Percentiles rank a stretch among this genome's conserved stretches.
These are phyloP conservation scores for Blennius ocellaris DNA, from an alignment of 2,113 vertebrate species.

Conservation along the genomic window DNA sequence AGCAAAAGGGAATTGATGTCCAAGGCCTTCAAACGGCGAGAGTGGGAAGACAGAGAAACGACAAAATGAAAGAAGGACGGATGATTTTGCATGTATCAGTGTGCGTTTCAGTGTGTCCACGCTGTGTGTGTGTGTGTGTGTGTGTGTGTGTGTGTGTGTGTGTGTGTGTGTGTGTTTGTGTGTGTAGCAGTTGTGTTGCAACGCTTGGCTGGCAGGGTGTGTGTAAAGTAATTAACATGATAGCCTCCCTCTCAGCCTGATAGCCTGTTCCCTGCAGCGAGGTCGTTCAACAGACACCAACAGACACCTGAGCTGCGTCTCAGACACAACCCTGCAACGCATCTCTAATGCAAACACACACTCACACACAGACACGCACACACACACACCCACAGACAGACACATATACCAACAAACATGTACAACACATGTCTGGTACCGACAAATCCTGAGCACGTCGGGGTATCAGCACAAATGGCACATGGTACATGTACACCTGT, in stretches of 20 bases:
- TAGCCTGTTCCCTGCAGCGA: slow-evolving; percentile 82
- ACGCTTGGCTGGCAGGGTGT: slow-evolving; percentile 76
- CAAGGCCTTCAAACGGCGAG: slow-evolving; percentile 77
- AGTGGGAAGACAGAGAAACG: slow-evolving; percentile 73
- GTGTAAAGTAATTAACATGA: slow-evolving; percentile 84
- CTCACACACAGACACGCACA: slow-evolving; percentile 34
- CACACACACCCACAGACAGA: slow-evolving; percentile 47
- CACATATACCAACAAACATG: slow-evolving; percentile 2
- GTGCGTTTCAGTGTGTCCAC: slow-evolving; percentile 7
- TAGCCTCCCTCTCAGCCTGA: slow-evolving; percentile 81
- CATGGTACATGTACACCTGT: slow-evolving; percentile 45
- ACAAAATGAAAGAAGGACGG: slow-evolving; percentile 75
- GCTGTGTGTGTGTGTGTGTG: too few relatives aligned
- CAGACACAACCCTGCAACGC: slow-evolving; percentile 67
- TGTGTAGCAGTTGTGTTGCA: slow-evolving; percentile 70
- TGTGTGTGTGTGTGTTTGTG: slow-evolving; percentile 41
- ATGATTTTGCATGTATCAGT: slow-evolving; percentile 42
- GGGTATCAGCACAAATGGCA: slow-evolving; percentile 56
- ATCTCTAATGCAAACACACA: slow-evolving; percentile 67
- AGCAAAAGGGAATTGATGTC: slow-evolving; percentile 83
- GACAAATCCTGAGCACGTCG: slow-evolving; percentile 53
- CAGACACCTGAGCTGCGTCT: slow-evolving; percentile 77
- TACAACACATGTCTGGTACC: slow-evolving; percentile 45
- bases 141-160: slow-evolving; percentile 26
- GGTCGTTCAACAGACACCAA: slow-evolving; percentile 78